Base-by-base conservation (phyloP, 2,888 invertebrate genomes). In the Xanthorhoe designata region DNA sequence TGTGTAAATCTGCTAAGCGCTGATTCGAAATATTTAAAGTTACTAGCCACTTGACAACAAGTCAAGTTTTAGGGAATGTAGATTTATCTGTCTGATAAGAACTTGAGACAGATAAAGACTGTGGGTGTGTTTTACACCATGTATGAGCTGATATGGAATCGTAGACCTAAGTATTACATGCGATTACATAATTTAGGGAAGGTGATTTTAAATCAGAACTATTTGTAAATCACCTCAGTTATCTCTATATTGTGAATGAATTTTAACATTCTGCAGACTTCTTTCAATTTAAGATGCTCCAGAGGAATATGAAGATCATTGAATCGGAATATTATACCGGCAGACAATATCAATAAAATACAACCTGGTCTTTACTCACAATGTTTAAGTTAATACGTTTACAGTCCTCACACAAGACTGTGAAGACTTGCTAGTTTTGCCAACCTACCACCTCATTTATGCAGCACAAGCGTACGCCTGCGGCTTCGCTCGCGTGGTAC, bases 71-170 rank as follows among this genome's bases (percentile, higher is more conserved):
- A 32, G 47, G 19, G 5, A 51, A 56, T 9, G 49, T 38, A 61
- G 15, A 61, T 60, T 60, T 45, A 47, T 55, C 29, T 38, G 15
- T 29, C 2, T 6, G 64, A 64, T 58, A 53, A 45, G 51, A n/a
- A 47, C 15, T 52, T 50, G 24, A 18, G 9, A 29, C 15, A 52
- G 57, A 58, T 53, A 58, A 57, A 18, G 15, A 10, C 24, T 24
- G 56, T 35, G 51, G 63, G 63, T 57, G 57, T 53, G 47, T 53
- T 49, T 32, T 45, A 42, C 32, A 58, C 19, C 19, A 45, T 19
- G 4, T 52, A 42, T 32, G 10, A 57, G 32, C 52, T 63, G 51
- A 57, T 45, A 52, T 42, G 15, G 13, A 50, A 9, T 35, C 47
- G n/a, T 55, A 38, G 17, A 47, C 15, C 15, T 24, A 24, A 42